Base-by-base conservation (phyloP, 2,888 invertebrate species). In the Eutolmus rufibarbis region DNA sequence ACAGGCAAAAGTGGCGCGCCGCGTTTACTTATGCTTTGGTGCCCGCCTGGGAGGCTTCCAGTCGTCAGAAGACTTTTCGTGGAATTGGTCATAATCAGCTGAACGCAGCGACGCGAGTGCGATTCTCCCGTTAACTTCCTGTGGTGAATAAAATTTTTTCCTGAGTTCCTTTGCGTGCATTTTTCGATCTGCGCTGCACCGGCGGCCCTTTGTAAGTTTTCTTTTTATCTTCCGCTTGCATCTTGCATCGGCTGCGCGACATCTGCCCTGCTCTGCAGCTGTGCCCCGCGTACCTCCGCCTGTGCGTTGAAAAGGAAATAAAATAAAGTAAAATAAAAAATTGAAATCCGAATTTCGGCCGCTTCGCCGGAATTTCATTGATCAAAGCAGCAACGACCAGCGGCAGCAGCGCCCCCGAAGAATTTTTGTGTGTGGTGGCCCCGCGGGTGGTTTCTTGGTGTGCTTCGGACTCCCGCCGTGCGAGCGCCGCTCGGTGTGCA, bases 61-160 rank as follows among this genome's bases (percentile, higher is more conserved):
- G 85, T 85, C 85, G 74, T 85, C 28, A 46, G 85, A 85, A 85
- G 57, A 23, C 31, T 40, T 28, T 56, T 46, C 85, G 85, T 85
- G 74, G 12, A 74, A 37, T 82, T 19, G 56, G 12, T 16, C n/a
- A 46, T 12, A 43, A 40, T 46, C 8, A 43, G 4, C 19, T 23
- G 1, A 78, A 12, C 23, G 23, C 66, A 23, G 66, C 66, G 14
- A 46, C 43, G 66, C 66, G 23, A 66, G 66, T 28, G 12, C 12
- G 8, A 51, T 77, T 34, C 9, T 77, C 37, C 78, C 40, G 16
- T 56, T 34, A 37, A 34, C 40, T 40, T 34, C 37, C 76, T 76
- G 76, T 76, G 16, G 56, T 81, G 51, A 81, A 57, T 82, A 46
- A 46, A 14, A n/a, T n/a, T 16, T 46, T 43, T 46, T 2, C 40